Evolutionary conservation across 2,113 vertebrate genomes (phyloP).

Genomic region (Saccopteryx leptura): DNA sequence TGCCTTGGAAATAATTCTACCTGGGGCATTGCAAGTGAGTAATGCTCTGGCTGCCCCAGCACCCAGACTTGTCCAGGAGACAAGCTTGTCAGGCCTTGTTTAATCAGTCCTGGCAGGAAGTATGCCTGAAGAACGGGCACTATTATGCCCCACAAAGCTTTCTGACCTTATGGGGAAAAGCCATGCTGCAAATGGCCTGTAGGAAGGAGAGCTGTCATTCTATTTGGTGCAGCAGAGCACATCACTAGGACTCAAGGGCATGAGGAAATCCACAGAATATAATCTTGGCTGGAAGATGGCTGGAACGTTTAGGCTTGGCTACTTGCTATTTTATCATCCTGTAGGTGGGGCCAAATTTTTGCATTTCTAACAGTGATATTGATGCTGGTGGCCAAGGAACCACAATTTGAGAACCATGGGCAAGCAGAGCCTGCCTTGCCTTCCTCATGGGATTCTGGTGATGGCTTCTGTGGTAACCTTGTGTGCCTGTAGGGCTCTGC

Average conservation of each 20-base stretch:
- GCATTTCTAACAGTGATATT: neutral
- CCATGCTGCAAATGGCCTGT: neutral
- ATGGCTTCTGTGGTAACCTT: neutral
- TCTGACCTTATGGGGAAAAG: constrained; percentile 20
- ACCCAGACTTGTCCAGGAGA: constrained; percentile 72
- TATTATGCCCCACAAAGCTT: neutral
- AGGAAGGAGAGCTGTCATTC: neutral
- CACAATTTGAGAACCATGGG: neutral
- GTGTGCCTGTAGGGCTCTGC: neutral
- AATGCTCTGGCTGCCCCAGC: constrained; percentile 70
- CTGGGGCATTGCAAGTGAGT: constrained; percentile 66
- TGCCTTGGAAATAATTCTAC: constrained; percentile 82
- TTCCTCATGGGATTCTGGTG: neutral
- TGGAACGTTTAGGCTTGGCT: neutral
- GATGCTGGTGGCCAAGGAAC: neutral
- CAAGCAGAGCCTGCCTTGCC: neutral
- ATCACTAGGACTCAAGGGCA: neutral
- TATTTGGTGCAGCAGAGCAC: neutral
- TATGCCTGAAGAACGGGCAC: accelerated
- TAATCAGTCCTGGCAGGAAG: constrained; percentile 42
- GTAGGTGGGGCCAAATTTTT: no score
- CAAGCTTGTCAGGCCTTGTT: constrained; percentile 82
- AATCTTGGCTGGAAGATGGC: neutral
- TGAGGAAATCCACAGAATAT: neutral
- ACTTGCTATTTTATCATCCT: neutral